Evolutionary conservation across 2,888 invertebrate genomes (phyloP), one percentile per base, ranked within the genome.

Genomic region (Amphiduros pacificus): DNA sequence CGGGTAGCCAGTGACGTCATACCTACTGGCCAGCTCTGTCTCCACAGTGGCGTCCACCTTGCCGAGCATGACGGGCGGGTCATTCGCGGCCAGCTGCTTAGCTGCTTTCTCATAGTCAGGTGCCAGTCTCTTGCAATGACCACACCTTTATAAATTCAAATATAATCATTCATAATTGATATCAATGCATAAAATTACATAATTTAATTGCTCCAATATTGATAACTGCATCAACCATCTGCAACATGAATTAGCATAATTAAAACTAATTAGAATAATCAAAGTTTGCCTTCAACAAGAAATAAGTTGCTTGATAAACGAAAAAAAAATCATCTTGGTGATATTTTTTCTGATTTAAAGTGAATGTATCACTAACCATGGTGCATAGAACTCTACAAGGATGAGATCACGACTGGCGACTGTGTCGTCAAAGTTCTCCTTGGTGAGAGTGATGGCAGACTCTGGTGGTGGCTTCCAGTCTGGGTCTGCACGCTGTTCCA

Each of bases 341-440:
- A 36, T 9, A 36, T 14, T 14, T 36, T 14, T 36, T 36, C 36
- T 36, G 36, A 36, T 17, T 36, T 36, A 36, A 36, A 36, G 11
- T 36, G 36, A 14, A 14, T 17, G 11, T 36, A 36, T 36, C 22
- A 68, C 78, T 72, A 72, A 85, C 86, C 86, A 86, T 28, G 86
- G 86, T n/a, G 87, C 86, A 76, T 86, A 87, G 72, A 87, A 87
- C 72, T 86, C 86, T 20, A 87, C 84, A 32, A 87, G 76, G 28
- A 83, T 79, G 20, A 84, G 79, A 17, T 85, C 84, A 55, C 83
- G 80, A 44, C 79, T 76, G n/a, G 80, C 74, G 44, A 85, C 74
- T 61, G 80, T 78, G 1, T 82, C 81, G 27, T 83, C 80, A 71
- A 82, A 82, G 61, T 75, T 76, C 29, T 73, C 67, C 64, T 73